Conservation (phyloP, 2,797 vertebrate species). For the Semotilus atromaculatus region DNA sequence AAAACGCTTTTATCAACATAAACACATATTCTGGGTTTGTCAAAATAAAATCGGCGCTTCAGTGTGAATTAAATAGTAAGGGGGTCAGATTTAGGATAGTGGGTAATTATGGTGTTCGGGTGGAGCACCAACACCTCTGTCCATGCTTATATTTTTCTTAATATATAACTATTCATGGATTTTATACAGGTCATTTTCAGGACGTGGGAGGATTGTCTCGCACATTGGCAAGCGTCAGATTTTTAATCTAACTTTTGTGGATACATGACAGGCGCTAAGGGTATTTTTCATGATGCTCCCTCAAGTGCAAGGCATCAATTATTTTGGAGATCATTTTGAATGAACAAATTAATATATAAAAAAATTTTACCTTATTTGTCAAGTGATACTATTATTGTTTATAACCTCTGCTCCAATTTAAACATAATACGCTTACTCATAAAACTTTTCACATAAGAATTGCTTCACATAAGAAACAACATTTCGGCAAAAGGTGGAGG, state of each 20-base stretch:
- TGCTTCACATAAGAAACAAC: too few species aligned
- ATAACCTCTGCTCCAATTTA: too few species aligned
- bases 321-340: background rate
- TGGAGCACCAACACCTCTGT: background rate
- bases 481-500: too few species aligned
- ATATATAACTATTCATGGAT: background rate
- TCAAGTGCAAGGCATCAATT: background rate
- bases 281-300: background rate
- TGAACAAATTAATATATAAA: background rate
- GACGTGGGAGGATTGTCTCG: background rate
- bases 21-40: background rate
- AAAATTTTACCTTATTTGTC: background rate
- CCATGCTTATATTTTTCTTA: background rate
- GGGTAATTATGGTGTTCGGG: background rate
- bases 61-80: background rate
- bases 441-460: background rate
- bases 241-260: background rate
- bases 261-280: background rate
- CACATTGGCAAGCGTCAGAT: background rate
- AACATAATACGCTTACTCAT: background rate
- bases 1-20: background rate
- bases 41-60: background rate
- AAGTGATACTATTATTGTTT: background rate
- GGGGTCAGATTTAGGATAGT: too few species aligned
- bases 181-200: background rate